Conservation (phyloP, 2,113 vertebrate genomes). For the Pedionomus torquatus region DNA sequence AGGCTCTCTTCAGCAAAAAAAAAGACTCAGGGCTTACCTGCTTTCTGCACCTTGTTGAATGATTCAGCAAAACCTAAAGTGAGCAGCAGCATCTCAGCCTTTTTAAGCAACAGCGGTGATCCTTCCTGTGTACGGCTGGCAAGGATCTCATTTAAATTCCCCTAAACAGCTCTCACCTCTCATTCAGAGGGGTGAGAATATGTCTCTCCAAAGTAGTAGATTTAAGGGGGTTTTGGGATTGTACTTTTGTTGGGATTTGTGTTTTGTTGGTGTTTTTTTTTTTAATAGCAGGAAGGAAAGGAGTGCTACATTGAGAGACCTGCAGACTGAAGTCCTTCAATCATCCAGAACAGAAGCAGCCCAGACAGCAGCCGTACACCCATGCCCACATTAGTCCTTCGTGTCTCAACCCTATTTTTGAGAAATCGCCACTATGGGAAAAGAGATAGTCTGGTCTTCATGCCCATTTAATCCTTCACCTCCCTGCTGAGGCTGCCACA, state of each 20-base stretch:
- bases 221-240: rapidly evolving
- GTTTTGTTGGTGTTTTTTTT: background rate
- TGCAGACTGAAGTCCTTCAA: background rate
- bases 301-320: background rate
- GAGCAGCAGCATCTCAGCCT: background rate
- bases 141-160: background rate
- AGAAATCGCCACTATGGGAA: background rate
- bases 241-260: background rate
- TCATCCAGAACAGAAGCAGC: background rate
- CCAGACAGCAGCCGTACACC: background rate
- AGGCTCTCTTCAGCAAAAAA: conserved; percentile 49
- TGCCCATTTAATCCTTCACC: conserved; percentile 40
- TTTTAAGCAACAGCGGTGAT: background rate
- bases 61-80: conserved; percentile 36
- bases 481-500: conserved; percentile 50
- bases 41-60: background rate
- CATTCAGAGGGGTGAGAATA: background rate
- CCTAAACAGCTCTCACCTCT: background rate
- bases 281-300: background rate
- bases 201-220: background rate
- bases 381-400: background rate
- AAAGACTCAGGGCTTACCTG: conserved; percentile 2
- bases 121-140: background rate
- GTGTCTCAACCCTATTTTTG: background rate
- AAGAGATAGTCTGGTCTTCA: conserved; percentile 16